phyloP scores from a whole-genome alignment of 2,888 invertebrate species.

The Hecatera dysodea region DNA sequence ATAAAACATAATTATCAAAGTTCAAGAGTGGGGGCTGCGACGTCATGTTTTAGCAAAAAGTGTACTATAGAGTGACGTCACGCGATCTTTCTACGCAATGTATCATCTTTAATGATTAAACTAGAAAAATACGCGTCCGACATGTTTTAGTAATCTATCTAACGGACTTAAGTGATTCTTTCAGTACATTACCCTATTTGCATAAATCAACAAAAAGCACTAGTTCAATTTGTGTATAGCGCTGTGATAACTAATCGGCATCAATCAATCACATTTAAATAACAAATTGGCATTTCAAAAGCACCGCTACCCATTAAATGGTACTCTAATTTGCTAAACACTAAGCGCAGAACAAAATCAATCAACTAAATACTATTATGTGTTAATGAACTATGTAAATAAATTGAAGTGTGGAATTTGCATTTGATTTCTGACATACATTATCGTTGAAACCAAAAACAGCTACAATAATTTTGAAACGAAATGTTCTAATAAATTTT shows the following conservation, averaged over 20 bases:
- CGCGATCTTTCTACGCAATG: too few relatives aligned
- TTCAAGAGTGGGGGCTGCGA: too few relatives aligned
- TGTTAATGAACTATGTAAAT: conserved; percentile 10
- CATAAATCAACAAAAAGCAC: conserved; percentile 39
- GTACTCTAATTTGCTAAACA: conserved; percentile 1
- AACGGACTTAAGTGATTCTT: too few relatives aligned
- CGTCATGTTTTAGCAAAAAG: too few relatives aligned
- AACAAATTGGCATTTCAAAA: conserved; percentile 32
- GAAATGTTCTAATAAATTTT: conserved; percentile 82
- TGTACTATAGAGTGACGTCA: too few relatives aligned
- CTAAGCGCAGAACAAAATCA: conserved; percentile 29
- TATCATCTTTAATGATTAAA: too few relatives aligned
- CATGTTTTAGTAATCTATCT: too few relatives aligned
- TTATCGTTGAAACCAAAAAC: conserved; percentile 66
- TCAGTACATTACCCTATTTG: background rate
- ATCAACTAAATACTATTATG: background rate
- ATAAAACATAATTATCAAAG: too few relatives aligned
- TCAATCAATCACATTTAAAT: conserved; percentile 44
- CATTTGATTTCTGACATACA: conserved; percentile 52
- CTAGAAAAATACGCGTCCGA: too few relatives aligned
- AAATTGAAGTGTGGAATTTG: conserved; percentile 25
- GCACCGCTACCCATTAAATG: background rate
- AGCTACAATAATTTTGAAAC: conserved; percentile 72
- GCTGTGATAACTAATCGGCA: conserved; percentile 13
- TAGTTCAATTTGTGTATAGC: conserved; percentile 31